Conservation (phyloP, 1,140 invertebrate genomes). For the Luehdorfia chinensis region DNA sequence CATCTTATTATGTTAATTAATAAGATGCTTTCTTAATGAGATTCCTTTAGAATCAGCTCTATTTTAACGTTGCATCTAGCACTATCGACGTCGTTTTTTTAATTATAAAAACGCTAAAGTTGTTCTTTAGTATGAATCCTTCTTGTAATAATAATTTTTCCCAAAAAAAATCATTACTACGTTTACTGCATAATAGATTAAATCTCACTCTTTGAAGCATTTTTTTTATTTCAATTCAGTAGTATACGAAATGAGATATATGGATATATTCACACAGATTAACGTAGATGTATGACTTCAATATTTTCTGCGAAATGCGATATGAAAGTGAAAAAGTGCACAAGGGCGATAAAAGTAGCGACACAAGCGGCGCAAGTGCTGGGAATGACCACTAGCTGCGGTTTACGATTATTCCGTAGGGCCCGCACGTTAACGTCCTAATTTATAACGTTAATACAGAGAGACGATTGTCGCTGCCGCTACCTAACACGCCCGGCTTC, state of each 20-base stretch:
- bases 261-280: too few relatives aligned
- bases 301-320: background rate
- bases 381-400: constrained; percentile 5
- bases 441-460: constrained; percentile 13
- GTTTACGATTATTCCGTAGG: constrained; percentile 10
- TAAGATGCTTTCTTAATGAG: constrained; percentile 3
- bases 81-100: background rate
- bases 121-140: too few relatives aligned
- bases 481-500: too few relatives aligned
- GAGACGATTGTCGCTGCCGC: background rate
- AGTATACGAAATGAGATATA: too few relatives aligned
- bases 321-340: constrained; percentile 13
- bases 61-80: background rate
- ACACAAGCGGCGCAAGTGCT: background rate
- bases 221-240: too few relatives aligned
- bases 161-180: too few relatives aligned
- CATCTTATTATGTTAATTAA: constrained; percentile 10
- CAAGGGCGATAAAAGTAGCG: constrained; percentile 1
- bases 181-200: too few relatives aligned
- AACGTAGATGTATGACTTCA: constrained; percentile 7
- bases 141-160: too few relatives aligned
- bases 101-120: too few relatives aligned
- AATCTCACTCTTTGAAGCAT: too few relatives aligned
- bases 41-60: too few relatives aligned
- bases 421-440: constrained; percentile 7